Conservation (phyloP, 2,113 vertebrate genomes). For the Protomyctophum bolini region DNA sequence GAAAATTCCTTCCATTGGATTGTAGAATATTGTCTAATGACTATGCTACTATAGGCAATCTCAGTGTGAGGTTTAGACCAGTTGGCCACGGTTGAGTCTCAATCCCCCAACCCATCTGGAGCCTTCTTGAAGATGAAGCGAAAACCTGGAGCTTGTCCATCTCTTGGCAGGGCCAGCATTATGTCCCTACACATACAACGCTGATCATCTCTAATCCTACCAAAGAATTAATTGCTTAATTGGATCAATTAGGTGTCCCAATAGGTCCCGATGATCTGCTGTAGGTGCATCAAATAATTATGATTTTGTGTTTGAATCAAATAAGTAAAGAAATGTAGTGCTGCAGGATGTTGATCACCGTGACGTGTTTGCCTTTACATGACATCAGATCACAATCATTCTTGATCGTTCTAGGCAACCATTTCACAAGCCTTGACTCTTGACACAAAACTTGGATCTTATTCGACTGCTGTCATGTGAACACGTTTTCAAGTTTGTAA, state of each 20-base stretch:
- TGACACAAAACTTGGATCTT: constrained; percentile 25
- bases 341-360: constrained; percentile 20
- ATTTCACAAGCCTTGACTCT: constrained; percentile 41
- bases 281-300: constrained; percentile 45
- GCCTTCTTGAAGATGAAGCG: constrained; percentile 63
- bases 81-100: constrained; percentile 69
- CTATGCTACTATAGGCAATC: constrained; percentile 55
- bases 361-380: constrained; percentile 21
- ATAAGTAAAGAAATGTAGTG: constrained; percentile 14
- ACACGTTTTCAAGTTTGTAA: constrained; percentile 60
- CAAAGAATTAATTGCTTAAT: constrained; percentile 75
- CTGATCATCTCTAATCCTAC: constrained; percentile 69
- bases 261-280: constrained; percentile 53
- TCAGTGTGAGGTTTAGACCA: constrained; percentile 62
- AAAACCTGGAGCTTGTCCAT: constrained; percentile 73
- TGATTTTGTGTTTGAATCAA: constrained; percentile 11
- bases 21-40: constrained; percentile 26
- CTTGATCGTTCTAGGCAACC: constrained; percentile 18
- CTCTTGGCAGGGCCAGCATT: constrained; percentile 63
- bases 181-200: constrained; percentile 46
- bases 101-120: constrained; percentile 73
- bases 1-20: constrained; percentile 18
- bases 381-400: background rate
- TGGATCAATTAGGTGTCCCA: constrained; percentile 74
- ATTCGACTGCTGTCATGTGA: constrained; percentile 42